phyloP scores from a whole-genome alignment of 92 coral and sea anemone genomes.

The Desmophyllum pertusum region DNA sequence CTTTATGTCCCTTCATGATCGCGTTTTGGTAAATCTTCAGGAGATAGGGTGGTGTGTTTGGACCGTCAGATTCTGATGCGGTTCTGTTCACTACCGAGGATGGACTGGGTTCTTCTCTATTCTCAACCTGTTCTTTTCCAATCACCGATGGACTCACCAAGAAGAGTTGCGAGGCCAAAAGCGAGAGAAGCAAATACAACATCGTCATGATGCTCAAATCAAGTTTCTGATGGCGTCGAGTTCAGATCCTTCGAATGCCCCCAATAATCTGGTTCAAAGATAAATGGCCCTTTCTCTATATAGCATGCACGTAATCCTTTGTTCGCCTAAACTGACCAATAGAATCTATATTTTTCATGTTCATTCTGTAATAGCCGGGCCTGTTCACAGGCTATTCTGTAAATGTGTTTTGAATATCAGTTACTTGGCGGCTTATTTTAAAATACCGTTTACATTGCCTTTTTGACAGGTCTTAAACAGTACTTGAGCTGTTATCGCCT shows the following conservation, averaged over 20 bases:
- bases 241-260: not conserved
- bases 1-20: not conserved
- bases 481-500: too few relatives aligned
- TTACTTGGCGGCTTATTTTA: not conserved
- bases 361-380: too few relatives aligned
- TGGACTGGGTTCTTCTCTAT: not conserved
- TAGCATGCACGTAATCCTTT: not conserved
- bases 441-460: too few relatives aligned
- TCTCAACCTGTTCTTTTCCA: not conserved
- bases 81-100: not conserved
- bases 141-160: constrained; percentile 12
- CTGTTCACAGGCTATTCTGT: too few relatives aligned
- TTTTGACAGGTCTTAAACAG: too few relatives aligned
- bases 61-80: not conserved
- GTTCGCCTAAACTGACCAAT: constrained; percentile 8
- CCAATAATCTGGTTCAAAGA: not conserved
- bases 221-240: not conserved
- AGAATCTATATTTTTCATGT: not conserved
- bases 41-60: constrained; percentile 2
- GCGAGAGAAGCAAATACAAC: not conserved
- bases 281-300: not conserved
- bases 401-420: not conserved
- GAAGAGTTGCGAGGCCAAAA: constrained; percentile 10
- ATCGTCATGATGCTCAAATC: not conserved
- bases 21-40: too few relatives aligned